Evolutionary conservation across 1,140 invertebrate genomes (phyloP), one percentile per base, ranked within the genome.

Genomic region (Dolichoris vasculosae): DNA sequence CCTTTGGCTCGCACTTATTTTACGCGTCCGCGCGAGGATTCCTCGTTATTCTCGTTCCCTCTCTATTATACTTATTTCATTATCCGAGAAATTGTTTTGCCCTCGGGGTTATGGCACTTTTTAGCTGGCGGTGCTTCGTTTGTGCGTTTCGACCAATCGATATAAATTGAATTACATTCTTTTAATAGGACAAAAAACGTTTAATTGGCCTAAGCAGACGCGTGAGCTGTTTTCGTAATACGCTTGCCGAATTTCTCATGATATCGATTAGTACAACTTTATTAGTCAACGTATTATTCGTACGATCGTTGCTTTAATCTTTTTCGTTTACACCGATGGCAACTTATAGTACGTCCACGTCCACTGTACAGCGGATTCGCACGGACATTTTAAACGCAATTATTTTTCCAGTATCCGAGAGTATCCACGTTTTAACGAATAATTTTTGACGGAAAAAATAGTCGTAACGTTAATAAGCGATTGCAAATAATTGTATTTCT

Each of bases 141-240:
- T n/a, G n/a, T 8, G 13, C 63, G 1, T 64, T 13, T 38, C 40
- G 59, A 11, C 32, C 79, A 35, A 67, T 69, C 79, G 59, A 67
- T 67, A 77, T 83, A 43, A 77, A 83, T 83, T 46, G 82, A 83
- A 76, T 76, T 76, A 83, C 71, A 73, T 73, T 73, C 69, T 73
- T 73, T 73, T 73, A 73, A 43, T 43, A 63, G 64, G 67, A 55
- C 23, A 32, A 83, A 55, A 83, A 67, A 17, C n/a, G 15, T 78
- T 77, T 84, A 78, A 84, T 84, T 84, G 82, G 63, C 40, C n/a
- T 15, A 7, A 20, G 73, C 30, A 43, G 46, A 75, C 63, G 51
- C 67, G 46, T 59, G 59, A 73, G 32, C 40, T n/a, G 55, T 55
- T 40, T 75, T 64, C 63, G 71, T 75, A 83, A 83, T 83, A 6